Evolutionary conservation across 2,113 vertebrate species (phyloP).

Genomic region (Nibea coibor): DNA sequence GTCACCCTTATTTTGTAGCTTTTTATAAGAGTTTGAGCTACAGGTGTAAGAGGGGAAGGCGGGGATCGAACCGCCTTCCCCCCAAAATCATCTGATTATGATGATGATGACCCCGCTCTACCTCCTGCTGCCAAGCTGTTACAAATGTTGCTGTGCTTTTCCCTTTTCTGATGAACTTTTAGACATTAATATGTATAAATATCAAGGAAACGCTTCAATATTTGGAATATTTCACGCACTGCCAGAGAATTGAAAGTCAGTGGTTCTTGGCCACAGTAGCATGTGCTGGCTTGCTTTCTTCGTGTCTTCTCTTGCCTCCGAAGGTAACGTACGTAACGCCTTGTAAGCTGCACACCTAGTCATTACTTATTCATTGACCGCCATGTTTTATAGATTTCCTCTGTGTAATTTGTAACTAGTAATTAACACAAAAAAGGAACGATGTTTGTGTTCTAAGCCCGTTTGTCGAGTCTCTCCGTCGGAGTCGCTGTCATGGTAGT

Average conservation of each 20-base stretch:
- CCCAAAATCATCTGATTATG: no score
- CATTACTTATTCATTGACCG: neutral
- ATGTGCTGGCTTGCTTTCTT: neutral
- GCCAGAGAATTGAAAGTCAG: neutral
- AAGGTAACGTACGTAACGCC: neutral
- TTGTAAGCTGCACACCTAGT: neutral
- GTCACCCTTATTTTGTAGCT: neutral
- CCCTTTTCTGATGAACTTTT: neutral
- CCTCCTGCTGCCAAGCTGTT: no score
- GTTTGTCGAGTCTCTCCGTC: neutral
- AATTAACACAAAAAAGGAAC: neutral
- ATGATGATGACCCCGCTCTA: no score
- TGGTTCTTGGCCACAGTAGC: neutral
- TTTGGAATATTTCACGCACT: no score
- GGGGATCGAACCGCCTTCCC: no score
- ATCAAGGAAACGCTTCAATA: neutral
- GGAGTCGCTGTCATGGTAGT: slow-evolving; percentile 15
- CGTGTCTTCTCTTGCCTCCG: neutral
- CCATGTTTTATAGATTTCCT: neutral
- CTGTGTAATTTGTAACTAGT: neutral
- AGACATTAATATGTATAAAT: neutral
- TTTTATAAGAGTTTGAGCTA: neutral
- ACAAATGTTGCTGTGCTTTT: neutral
- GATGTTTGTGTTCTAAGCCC: neutral
- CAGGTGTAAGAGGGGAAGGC: slow-evolving; percentile 33